A percentile compares a stretch with the other conserved stretches of the same genome.
phyloP scores from a whole-genome alignment of 2,113 vertebrate genomes.

The Colius striatus region DNA sequence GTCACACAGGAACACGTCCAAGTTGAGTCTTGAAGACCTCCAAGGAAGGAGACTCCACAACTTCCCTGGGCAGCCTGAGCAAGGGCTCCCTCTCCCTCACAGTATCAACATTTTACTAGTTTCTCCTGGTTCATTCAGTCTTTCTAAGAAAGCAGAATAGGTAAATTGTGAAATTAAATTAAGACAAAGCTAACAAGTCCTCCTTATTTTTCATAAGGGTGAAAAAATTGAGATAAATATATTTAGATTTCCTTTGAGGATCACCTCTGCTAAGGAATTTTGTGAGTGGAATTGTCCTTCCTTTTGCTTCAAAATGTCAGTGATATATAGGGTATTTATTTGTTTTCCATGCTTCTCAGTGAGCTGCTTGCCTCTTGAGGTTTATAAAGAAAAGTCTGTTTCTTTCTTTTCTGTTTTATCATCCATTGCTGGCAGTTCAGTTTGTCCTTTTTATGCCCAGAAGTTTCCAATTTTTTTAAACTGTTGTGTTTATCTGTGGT shows the following conservation, averaged over 20 bases:
- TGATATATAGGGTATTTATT: not conserved
- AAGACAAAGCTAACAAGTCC: not conserved
- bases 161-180: not conserved
- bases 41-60: too few relatives aligned
- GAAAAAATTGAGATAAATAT: not conserved
- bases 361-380: not conserved
- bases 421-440: not conserved
- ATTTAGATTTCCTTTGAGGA: not conserved
- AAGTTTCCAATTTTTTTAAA: not conserved
- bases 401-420: not conserved
- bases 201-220: not conserved
- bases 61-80: too few relatives aligned
- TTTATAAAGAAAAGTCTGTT: not conserved
- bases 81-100: too few relatives aligned
- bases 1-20: too few relatives aligned
- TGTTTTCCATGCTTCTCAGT: not conserved
- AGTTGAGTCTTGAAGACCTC: too few relatives aligned
- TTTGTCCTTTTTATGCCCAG: not conserved
- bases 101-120: not conserved
- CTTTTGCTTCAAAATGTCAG: slow-evolving; percentile 2
- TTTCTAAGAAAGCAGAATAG: not conserved
- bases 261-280: not conserved
- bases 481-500: not conserved
- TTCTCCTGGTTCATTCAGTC: not conserved
- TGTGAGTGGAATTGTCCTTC: not conserved